A percentile compares a stretch with the other conserved stretches of the same genome.
Conservation (phyloP, 2,113 vertebrate species). For the Hassar affinis region DNA sequence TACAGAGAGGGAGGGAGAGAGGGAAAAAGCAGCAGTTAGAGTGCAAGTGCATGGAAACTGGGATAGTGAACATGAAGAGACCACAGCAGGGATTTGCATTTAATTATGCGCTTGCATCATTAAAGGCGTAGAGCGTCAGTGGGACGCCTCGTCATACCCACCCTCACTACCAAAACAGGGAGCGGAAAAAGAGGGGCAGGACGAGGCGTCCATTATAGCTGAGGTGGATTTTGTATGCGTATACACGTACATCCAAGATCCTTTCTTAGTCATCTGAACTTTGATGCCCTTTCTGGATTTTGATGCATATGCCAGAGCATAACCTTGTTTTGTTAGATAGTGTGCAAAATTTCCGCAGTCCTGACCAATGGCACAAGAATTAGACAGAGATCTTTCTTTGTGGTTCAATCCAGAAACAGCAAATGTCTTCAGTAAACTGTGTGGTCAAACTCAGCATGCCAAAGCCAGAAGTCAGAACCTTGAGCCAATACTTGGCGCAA, state of each 20-base stretch:
- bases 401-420: not conserved
- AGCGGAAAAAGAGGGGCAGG: constrained; percentile 21
- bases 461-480: constrained; percentile 27
- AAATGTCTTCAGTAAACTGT: constrained; percentile 4
- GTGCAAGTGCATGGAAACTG: constrained; percentile 44
- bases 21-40: constrained; percentile 17
- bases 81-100: constrained; percentile 36
- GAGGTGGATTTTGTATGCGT: constrained; percentile 51
- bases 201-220: constrained; percentile 33
- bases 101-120: constrained; percentile 49
- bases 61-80: constrained; percentile 26
- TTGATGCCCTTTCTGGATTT: not conserved
- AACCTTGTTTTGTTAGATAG: not conserved
- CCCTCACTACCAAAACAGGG: constrained; percentile 32
- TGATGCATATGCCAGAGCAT: not conserved
- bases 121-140: constrained; percentile 22
- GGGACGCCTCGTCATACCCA: constrained; percentile 22
- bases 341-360: not conserved
- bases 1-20: not conserved
- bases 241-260: not conserved
- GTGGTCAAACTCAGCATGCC: not conserved
- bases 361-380: not conserved
- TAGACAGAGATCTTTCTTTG: not conserved
- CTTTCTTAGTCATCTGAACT: constrained; percentile 15
- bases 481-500: constrained; percentile 2